Evolutionary conservation across 2,797 vertebrate species (phyloP).

Genomic region (Nasua narica): DNA sequence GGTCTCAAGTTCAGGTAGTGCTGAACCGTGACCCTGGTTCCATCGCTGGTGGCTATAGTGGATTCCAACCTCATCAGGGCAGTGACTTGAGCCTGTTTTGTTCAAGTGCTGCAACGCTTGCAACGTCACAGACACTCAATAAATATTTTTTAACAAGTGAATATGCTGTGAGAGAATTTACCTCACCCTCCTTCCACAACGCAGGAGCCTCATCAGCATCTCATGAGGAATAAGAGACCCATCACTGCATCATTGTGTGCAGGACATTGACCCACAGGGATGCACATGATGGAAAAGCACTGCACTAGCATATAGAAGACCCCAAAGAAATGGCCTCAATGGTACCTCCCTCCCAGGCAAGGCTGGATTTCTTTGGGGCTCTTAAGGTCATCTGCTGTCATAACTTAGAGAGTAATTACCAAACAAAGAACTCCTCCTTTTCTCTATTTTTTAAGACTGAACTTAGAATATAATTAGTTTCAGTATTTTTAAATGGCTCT

Average conservation of each 20-base stretch:
- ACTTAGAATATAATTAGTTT: neutral
- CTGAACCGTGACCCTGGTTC: neutral
- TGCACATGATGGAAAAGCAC: rapidly evolving
- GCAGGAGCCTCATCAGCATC: neutral
- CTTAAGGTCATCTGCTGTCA: neutral
- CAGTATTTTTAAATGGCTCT: neutral
- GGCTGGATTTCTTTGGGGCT: neutral
- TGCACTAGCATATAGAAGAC: neutral
- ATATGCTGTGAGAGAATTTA: neutral
- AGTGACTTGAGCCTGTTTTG: neutral
- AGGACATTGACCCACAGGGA: neutral
- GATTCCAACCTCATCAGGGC: neutral
- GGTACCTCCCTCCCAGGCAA: neutral
- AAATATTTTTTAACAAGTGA: neutral
- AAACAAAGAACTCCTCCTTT: neutral
- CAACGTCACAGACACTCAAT: neutral
- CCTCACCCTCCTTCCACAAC: neutral
- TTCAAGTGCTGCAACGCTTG: neutral
- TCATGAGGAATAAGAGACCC: neutral
- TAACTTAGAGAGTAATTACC: neutral
- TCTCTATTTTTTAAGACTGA: neutral
- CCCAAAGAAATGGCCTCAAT: neutral
- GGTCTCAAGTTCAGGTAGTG: neutral
- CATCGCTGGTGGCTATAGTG: neutral
- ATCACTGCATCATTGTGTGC: no score